Conservation (phyloP, 2,888 invertebrate genomes). For the Drosophila gaucha region DNA sequence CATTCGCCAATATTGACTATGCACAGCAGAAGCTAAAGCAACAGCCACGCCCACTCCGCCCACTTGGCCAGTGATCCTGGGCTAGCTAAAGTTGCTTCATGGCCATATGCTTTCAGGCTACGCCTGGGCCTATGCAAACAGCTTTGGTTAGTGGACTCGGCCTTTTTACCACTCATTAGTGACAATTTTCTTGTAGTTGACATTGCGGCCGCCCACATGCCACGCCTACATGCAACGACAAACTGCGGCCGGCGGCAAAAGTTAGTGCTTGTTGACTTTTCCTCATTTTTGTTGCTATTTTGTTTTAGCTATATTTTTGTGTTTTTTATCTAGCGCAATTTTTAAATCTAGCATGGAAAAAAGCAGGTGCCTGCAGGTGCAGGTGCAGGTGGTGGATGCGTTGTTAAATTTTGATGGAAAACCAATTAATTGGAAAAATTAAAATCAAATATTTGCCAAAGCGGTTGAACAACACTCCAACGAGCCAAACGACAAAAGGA, state of each 20-base stretch:
- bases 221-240: slow-evolving; percentile 44
- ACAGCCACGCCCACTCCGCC: slow-evolving; percentile 9
- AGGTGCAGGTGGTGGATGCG: slow-evolving; percentile 37
- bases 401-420: slow-evolving; percentile 77
- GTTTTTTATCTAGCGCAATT: slow-evolving; percentile 14
- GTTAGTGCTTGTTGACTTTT: slow-evolving; percentile 27
- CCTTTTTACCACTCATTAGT: slow-evolving; percentile 81
- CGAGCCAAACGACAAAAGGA: slow-evolving; percentile 16
- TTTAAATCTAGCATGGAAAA: slow-evolving; percentile 31
- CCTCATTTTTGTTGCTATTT: slow-evolving; percentile 4
- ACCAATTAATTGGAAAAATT: slow-evolving; percentile 79
- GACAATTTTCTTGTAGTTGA: slow-evolving; percentile 82
- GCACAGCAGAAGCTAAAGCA: slow-evolving; percentile 36
- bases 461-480: slow-evolving; percentile 72
- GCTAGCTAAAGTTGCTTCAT: slow-evolving; percentile 36
- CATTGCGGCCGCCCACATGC: slow-evolving; percentile 65
- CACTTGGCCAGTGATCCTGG: neutral
- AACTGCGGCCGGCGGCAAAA: slow-evolving; percentile 38
- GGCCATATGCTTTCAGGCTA: slow-evolving; percentile 7
- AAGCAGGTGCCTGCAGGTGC: slow-evolving; percentile 24
- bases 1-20: slow-evolving; percentile 80
- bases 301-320: slow-evolving; percentile 7
- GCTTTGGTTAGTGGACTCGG: slow-evolving; percentile 61
- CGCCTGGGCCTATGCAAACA: slow-evolving; percentile 62
- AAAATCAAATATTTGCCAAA: slow-evolving; percentile 78